phyloP scores from a whole-genome alignment of 2,797 vertebrate genomes.

The Diceros bicornis region DNA sequence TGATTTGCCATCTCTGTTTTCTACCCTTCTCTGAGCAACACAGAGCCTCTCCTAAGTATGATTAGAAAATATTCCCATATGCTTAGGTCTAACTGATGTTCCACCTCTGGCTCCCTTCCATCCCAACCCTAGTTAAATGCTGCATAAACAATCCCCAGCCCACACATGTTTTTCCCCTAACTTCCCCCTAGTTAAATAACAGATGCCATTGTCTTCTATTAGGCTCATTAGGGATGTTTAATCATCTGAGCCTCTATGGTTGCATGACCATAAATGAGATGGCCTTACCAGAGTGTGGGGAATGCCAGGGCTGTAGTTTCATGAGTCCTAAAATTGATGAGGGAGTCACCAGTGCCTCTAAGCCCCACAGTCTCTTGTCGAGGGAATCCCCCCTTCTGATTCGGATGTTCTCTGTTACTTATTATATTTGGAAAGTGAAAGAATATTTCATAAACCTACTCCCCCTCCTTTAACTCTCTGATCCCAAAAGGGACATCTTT shows the following conservation, averaged over 20 bases:
- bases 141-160: background rate
- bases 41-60: background rate
- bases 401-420: background rate
- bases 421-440: background rate
- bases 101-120: background rate
- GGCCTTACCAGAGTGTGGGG: background rate
- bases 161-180: background rate
- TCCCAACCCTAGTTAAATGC: background rate
- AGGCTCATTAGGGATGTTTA: conserved; percentile 45
- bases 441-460: background rate
- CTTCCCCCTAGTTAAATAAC: conserved; percentile 32
- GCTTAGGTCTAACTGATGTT: background rate
- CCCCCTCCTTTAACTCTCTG: conserved; percentile 43
- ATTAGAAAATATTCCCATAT: background rate
- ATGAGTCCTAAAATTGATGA: background rate
- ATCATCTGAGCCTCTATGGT: background rate
- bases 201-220: conserved; percentile 58
- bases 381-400: background rate
- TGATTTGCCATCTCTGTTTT: background rate
- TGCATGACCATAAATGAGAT: background rate
- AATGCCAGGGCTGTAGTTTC: background rate
- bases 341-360: background rate
- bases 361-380: background rate
- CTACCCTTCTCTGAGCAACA: background rate
- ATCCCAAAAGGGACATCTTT: conserved; percentile 43